These are phyloP conservation scores for Panonychus citri DNA, from an alignment of 1,140 invertebrate species.

Conservation along the genomic window DNA sequence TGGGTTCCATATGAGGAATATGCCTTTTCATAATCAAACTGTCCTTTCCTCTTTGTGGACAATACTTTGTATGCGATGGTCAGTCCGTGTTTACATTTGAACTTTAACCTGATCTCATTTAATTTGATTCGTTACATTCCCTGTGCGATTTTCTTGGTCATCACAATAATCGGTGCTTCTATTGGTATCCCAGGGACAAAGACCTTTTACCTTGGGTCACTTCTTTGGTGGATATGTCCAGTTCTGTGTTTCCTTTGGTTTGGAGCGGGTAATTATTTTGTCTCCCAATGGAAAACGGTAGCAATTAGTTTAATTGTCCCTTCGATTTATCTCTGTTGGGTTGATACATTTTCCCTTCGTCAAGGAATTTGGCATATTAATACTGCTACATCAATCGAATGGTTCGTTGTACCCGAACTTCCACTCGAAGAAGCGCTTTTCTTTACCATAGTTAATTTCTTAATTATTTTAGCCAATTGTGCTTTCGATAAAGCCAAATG, in stretches of 20 bases:
- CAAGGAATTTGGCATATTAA: not conserved
- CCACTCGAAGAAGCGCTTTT: not conserved
- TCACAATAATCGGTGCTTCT: not conserved
- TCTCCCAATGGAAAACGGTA: not conserved
- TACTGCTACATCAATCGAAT: not conserved
- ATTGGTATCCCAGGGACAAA: not conserved
- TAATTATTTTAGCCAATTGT: not conserved
- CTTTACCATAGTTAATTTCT: not conserved
- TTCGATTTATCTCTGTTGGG: not conserved
- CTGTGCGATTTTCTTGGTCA: not conserved
- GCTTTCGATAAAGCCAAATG: not conserved
- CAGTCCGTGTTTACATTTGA: not conserved
- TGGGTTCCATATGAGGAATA: not conserved
- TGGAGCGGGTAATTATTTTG: not conserved
- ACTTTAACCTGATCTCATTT: not conserved
- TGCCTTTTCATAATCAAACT: not conserved
- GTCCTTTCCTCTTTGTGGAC: not conserved
- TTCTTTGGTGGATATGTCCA: not conserved
- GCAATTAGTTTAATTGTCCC: not conserved
- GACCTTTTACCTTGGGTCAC: not conserved
- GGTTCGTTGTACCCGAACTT: not conserved
- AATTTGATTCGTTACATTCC: not conserved
- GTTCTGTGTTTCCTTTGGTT: not conserved
- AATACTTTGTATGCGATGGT: not conserved
- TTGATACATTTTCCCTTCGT: not conserved